Evolutionary conservation across 2,113 vertebrate genomes (phyloP).

Genomic region (Erythrocercus mccallii): DNA sequence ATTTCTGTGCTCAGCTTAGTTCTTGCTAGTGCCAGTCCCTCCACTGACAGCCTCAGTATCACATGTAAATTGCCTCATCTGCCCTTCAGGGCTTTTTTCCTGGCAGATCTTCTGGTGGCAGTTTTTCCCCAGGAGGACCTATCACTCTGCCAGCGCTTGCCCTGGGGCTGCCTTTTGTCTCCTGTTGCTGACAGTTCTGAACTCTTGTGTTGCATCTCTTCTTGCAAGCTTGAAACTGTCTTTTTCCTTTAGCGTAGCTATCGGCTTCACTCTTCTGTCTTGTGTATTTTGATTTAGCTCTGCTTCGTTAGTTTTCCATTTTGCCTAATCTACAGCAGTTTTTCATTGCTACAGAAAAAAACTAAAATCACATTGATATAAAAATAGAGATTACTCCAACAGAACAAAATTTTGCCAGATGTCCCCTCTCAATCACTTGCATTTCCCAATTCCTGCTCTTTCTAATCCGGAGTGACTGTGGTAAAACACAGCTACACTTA

Average conservation of each 20-base stretch:
- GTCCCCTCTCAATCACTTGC: not conserved
- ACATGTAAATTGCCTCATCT: not conserved
- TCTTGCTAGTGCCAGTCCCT: not conserved
- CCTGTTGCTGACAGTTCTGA: not conserved
- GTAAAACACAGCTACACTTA: not conserved
- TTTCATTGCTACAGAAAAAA: not conserved
- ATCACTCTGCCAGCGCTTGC: not conserved
- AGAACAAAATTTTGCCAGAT: not conserved
- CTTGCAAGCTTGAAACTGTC: not conserved
- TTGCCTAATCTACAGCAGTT: not conserved
- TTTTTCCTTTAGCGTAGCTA: not conserved
- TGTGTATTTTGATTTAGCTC: not conserved
- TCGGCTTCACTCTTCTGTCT: not conserved
- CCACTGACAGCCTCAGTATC: not conserved
- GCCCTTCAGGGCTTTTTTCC: not conserved
- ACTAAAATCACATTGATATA: not conserved
- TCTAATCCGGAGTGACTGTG: not conserved
- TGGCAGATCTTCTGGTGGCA: not conserved
- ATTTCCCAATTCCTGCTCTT: not conserved
- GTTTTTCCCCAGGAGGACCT: not conserved
- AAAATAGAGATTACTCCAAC: not conserved
- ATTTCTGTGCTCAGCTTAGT: not conserved
- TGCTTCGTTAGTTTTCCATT: not conserved
- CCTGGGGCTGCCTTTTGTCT: slow-evolving; percentile 13
- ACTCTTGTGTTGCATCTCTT: not conserved